A percentile compares a stretch with the other conserved stretches of the same genome.
Conservation (phyloP, 53 echinoderm and acorn worm genomes). For the Paracentrotus lividus region DNA sequence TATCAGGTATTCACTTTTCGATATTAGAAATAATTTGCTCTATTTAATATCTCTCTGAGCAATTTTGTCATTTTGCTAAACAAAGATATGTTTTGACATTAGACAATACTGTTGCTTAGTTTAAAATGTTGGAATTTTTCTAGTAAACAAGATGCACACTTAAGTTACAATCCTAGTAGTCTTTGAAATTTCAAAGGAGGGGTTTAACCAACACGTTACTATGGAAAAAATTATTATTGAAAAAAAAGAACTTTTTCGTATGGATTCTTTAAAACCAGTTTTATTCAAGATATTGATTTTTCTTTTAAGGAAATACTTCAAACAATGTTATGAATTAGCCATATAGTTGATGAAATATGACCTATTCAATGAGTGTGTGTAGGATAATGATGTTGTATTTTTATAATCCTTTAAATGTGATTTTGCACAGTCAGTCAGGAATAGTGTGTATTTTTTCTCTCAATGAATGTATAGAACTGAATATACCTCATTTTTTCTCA, state of each 20-base stretch:
- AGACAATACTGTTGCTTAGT: no score
- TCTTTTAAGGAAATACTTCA: background rate
- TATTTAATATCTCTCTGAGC: background rate
- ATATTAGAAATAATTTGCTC: background rate
- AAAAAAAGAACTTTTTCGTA: no score
- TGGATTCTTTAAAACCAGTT: no score
- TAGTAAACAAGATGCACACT: no score
- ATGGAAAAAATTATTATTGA: no score
- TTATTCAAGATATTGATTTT: no score
- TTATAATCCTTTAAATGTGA: slow-evolving; percentile 21
- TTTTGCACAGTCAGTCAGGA: background rate
- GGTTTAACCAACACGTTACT: no score
- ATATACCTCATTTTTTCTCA: slow-evolving; percentile 48
- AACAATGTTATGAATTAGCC: background rate
- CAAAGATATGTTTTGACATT: no score
- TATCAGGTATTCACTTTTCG: background rate
- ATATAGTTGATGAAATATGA: background rate
- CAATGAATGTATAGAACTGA: slow-evolving; percentile 27
- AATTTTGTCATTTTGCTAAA: no score
- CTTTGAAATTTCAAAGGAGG: no score
- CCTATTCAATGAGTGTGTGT: background rate
- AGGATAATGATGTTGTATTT: background rate
- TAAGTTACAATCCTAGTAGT: no score
- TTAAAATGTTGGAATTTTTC: no score
- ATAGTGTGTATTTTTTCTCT: slow-evolving; percentile 20